These are phyloP conservation scores for Vanessa cardui DNA, from an alignment of 2,888 invertebrate species.

Conservation along the genomic window DNA sequence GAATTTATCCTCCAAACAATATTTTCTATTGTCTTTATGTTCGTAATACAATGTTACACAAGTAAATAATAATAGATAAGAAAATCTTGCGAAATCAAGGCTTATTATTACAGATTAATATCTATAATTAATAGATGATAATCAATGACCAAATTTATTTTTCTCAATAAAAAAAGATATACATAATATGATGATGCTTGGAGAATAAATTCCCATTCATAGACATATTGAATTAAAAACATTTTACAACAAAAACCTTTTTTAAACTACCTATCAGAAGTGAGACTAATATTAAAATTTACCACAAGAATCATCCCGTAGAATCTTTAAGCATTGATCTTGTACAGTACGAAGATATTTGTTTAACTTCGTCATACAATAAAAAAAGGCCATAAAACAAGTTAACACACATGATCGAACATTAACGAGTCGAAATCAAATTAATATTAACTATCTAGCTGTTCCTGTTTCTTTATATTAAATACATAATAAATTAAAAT, in stretches of 20 bases:
- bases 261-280: slow-evolving; percentile 39
- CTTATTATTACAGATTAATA: neutral
- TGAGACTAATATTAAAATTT: slow-evolving; percentile 37
- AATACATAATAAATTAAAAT: slow-evolving; percentile 36
- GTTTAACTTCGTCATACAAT: slow-evolving; percentile 48
- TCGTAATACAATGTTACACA: neutral
- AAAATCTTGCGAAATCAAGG: neutral
- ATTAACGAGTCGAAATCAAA: slow-evolving; percentile 48
- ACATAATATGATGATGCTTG: neutral
- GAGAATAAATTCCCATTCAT: slow-evolving; percentile 29
- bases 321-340: slow-evolving; percentile 30
- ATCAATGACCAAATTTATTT: neutral
- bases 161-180: neutral
- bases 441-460: slow-evolving; percentile 66
- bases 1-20: slow-evolving; percentile 35
- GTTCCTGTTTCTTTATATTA: slow-evolving; percentile 27
- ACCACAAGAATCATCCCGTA: slow-evolving; percentile 35
- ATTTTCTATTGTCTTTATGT: neutral
- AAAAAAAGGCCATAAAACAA: slow-evolving; percentile 69
- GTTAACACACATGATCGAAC: slow-evolving; percentile 51
- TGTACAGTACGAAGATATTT: slow-evolving; percentile 30
- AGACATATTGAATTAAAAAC: slow-evolving; percentile 38
- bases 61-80: neutral
- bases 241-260: slow-evolving; percentile 40
- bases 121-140: no score